Evolutionary conservation across 2,113 vertebrate genomes (phyloP).

Genomic region (Sceloporus undulatus): DNA sequence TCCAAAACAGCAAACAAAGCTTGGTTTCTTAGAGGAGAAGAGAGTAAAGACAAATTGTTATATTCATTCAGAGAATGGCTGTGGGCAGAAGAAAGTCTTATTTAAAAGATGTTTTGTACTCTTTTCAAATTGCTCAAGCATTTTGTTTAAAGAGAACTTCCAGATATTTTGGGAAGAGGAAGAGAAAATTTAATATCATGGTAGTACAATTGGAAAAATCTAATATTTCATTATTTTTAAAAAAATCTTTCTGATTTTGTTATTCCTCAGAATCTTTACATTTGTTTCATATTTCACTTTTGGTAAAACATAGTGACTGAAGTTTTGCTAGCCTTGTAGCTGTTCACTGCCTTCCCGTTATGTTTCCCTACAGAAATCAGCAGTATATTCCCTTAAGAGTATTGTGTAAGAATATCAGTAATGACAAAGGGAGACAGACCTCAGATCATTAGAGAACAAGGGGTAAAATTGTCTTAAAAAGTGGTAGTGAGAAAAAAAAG

Average conservation of each 20-base stretch:
- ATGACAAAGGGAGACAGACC: neutral
- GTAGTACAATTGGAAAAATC: neutral
- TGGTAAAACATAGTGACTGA: too few species aligned
- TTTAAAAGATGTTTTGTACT: neutral
- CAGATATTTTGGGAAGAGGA: neutral
- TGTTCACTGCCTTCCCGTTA: neutral
- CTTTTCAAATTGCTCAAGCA: neutral
- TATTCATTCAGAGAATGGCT: neutral
- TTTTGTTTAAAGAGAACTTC: neutral
- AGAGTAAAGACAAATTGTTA: neutral
- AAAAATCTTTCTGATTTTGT: neutral
- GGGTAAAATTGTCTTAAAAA: conserved; percentile 7
- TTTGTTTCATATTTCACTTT: neutral
- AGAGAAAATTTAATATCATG: neutral
- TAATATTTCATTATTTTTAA: too few species aligned
- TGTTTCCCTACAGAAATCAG: too few species aligned
- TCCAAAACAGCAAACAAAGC: neutral
- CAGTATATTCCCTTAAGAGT: neutral
- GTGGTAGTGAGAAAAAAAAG: conserved; percentile 24
- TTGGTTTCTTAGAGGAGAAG: neutral
- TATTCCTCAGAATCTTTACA: neutral
- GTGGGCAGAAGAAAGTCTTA: neutral
- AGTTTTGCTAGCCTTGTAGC: neutral
- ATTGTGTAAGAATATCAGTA: neutral
- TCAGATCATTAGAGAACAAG: neutral